Evolutionary conservation across 1,140 invertebrate species (phyloP).

Genomic region (Orius laevigatus): DNA sequence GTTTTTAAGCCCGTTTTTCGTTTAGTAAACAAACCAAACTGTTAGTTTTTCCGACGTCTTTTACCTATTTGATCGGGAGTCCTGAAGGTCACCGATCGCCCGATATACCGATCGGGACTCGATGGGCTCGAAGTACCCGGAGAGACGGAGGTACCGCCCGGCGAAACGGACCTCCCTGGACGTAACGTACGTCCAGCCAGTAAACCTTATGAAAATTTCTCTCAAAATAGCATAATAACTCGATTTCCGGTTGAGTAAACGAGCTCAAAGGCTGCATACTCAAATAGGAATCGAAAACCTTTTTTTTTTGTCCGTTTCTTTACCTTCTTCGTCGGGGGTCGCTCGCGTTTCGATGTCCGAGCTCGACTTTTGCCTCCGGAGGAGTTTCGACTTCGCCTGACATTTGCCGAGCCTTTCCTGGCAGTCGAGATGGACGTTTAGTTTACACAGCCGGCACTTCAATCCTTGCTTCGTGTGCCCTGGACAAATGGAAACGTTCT

Average conservation of each 20-base stretch:
- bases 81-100: constrained; percentile 8
- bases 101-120: neutral
- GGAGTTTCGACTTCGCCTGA: constrained; percentile 62
- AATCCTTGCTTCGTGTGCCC: constrained; percentile 84
- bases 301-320: neutral
- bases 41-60: no score
- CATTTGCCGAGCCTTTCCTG: constrained; percentile 61
- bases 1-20: no score
- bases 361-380: constrained; percentile 74
- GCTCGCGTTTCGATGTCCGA: constrained; percentile 52
- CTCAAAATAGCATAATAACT: no score
- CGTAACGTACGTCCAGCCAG: constrained; percentile 2
- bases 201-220: constrained; percentile 1
- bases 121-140: neutral
- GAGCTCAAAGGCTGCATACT: neutral
- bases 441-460: constrained; percentile 75
- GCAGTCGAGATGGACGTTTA: constrained; percentile 81
- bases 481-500: constrained; percentile 24
- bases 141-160: constrained; percentile 7
- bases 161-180: constrained; percentile 13
- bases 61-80: neutral
- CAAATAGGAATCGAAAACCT: neutral
- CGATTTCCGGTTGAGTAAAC: no score
- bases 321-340: constrained; percentile 45
- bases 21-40: no score